phyloP scores from a whole-genome alignment of 2,113 vertebrate species.

The Caranx melampygus region DNA sequence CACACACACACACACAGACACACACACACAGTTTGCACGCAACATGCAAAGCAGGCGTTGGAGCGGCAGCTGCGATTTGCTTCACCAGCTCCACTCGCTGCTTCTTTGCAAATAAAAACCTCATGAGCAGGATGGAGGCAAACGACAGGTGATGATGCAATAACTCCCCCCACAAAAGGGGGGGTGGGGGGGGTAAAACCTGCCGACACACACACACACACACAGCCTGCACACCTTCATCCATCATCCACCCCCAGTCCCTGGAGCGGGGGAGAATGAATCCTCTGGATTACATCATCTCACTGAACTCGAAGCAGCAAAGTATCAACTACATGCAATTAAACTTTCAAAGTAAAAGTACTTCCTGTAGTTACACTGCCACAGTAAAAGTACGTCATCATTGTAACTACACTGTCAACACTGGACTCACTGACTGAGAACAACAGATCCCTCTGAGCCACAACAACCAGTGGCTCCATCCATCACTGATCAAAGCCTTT shows the following conservation, averaged over 20 bases:
- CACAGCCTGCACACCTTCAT: neutral
- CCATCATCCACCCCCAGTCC: neutral
- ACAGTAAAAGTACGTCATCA: no score
- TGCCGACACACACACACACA: neutral
- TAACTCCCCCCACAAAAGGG: neutral
- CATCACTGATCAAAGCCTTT: no score
- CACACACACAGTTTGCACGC: slow-evolving; percentile 7
- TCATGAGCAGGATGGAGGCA: neutral
- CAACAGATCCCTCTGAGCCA: no score
- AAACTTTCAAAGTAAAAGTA: no score
- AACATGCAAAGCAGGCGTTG: slow-evolving; percentile 52
- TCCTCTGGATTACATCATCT: no score
- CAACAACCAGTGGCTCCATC: no score
- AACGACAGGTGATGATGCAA: slow-evolving; percentile 28
- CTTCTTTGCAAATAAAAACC: slow-evolving; percentile 3
- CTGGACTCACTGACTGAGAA: no score
- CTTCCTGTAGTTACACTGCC: no score
- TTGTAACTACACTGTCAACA: no score
- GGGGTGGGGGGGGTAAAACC: slow-evolving; percentile 64
- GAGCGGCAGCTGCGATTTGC: slow-evolving; percentile 34
- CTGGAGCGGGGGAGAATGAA: no score
- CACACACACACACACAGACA: slow-evolving; percentile 17
- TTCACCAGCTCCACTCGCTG: slow-evolving; percentile 13
- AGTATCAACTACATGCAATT: no score
- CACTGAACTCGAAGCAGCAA: no score